Evolutionary conservation across 2,888 invertebrate species (phyloP), one percentile per base, ranked within the genome.

Genomic region (Cantharis rufa): DNA sequence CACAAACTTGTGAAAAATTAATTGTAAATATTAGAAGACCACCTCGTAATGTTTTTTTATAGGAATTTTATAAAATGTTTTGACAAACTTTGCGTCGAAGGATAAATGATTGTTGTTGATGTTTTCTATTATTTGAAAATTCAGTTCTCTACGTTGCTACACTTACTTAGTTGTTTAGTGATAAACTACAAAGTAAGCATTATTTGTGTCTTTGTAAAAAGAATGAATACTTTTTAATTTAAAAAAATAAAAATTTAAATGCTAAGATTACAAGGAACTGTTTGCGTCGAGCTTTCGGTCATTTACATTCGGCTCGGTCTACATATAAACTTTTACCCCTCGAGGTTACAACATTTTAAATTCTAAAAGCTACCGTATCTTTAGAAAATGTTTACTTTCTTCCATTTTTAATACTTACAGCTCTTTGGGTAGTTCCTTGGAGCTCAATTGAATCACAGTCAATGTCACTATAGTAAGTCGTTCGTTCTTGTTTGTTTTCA

Each of bases 251-350:
- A 48, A 48, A 48, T 48, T 48, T 48, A 48, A 48, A 48, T 48
- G 48, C 48, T n/a, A 48, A 48, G 48, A 48, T n/a, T 48, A 48
- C 48, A 48, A 48, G 48, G 48, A 48, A 48, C n/a, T 48, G 48
- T n/a, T 48, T 48, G 48, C 48, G 75, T 73, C 74, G 71, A 68
- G 74, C 76, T 80, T 74, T 71, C 62, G 79, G 80, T 76, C 79
- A 80, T 80, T 66, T 79, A 72, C 78, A 80, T 78, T 77, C 77
- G 77, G 79, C 75, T 76, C 72, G 63, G 62, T 76, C 70, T 63
- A 70, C 70, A 69, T 74, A 70, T 77, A 77, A 75, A 76, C 74
- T 76, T 72, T 72, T 71, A 70, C 70, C 76, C 74, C 75, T 74
- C 71, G 24, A 24, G 64, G 18, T 66, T 66, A 66, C 16, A 66